Conservation (phyloP, 2,888 invertebrate species). For the Temnothorax unifasciatus region DNA sequence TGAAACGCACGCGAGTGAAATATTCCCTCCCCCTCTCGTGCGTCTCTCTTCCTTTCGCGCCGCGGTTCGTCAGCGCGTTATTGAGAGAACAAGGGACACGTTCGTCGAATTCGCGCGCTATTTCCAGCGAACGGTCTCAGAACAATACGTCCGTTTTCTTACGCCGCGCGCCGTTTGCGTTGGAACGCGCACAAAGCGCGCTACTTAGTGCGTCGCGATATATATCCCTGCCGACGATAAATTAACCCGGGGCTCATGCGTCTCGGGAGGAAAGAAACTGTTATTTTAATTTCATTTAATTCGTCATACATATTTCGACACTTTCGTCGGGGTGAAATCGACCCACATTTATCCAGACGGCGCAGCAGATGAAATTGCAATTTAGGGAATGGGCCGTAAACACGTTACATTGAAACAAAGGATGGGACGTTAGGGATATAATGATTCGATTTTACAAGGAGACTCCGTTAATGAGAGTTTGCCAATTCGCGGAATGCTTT, state of each 20-base stretch:
- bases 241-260: not conserved
- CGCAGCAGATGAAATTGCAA: not conserved
- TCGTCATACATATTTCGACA: conserved; percentile 15
- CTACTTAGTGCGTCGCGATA: not conserved
- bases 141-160: conserved; percentile 36
- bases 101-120: conserved; percentile 51
- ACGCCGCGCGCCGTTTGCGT: not conserved
- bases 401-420: not conserved
- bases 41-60: not conserved
- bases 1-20: conserved; percentile 69
- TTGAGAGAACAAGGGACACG: conserved; percentile 49
- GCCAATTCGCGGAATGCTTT: conserved; percentile 4
- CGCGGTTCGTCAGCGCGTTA: conserved; percentile 36
- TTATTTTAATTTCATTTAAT: conserved; percentile 30
- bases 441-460: not conserved
- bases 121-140: conserved; percentile 35
- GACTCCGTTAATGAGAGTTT: conserved; percentile 23
- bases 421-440: not conserved
- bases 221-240: not conserved
- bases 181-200: not conserved
- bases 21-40: conserved; percentile 30
- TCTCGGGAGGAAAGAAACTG: not conserved
- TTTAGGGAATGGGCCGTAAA: not conserved
- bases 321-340: conserved; percentile 25
- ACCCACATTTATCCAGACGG: not conserved